Evolutionary conservation across 2,888 invertebrate species (phyloP).

Genomic region (Anagyrus pseudococci): DNA sequence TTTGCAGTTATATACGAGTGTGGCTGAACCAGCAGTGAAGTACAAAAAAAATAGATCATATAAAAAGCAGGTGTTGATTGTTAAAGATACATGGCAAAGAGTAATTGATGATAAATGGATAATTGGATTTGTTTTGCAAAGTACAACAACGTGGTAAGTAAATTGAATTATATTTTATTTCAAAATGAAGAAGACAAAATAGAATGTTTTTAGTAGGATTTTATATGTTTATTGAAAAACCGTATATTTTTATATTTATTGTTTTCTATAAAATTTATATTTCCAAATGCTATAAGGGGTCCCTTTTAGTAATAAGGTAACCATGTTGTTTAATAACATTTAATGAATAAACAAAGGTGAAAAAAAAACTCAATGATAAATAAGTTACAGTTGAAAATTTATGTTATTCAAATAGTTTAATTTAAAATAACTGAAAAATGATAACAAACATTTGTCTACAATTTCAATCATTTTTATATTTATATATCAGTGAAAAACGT

Average conservation of each 20-base stretch:
- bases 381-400: no score
- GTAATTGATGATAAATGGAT: constrained; percentile 57
- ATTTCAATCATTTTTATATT: not conserved
- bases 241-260: not conserved
- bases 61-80: constrained; percentile 37
- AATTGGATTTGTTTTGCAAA: constrained; percentile 52
- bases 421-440: no score
- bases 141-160: constrained; percentile 54
- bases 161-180: constrained; percentile 17
- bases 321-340: not conserved
- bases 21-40: constrained; percentile 47
- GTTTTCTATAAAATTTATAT: not conserved
- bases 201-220: no score
- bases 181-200: no score
- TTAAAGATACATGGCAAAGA: constrained; percentile 52
- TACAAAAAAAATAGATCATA: constrained; percentile 25
- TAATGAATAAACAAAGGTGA: not conserved
- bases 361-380: no score
- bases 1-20: constrained; percentile 47
- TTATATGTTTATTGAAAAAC: no score
- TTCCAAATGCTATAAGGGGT: no score
- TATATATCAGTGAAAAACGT: constrained; percentile 13
- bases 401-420: no score
- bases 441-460: no score
- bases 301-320: no score